These are phyloP conservation scores for Lissocephala sabroskyi DNA, from an alignment of 2,888 invertebrate genomes.

Conservation along the genomic window DNA sequence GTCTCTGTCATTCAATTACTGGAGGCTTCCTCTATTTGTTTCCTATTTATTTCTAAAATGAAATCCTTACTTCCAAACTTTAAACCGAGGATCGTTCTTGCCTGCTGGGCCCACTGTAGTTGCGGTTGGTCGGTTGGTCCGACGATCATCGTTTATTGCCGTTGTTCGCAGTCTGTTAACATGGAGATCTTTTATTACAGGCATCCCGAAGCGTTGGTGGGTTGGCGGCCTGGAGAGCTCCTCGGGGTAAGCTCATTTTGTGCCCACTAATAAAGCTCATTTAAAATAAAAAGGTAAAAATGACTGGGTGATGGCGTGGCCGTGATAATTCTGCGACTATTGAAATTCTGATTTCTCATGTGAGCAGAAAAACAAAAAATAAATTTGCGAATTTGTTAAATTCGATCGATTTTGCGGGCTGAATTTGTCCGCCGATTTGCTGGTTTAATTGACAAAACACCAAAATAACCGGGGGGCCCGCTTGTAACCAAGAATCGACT, in stretches of 20 bases:
- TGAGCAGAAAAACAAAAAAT: no score
- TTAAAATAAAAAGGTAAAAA: no score
- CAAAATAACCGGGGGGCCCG: slow-evolving; percentile 26
- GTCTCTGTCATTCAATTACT: no score
- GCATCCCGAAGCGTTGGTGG: slow-evolving; percentile 9
- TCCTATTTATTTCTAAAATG: no score
- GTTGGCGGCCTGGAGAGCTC: no score
- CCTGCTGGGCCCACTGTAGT: slow-evolving; percentile 3
- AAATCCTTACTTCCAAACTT: no score
- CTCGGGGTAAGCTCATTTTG: slow-evolving; percentile 60
- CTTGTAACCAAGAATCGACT: slow-evolving; percentile 20
- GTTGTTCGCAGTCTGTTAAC: slow-evolving; percentile 56
- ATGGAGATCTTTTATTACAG: slow-evolving; percentile 67
- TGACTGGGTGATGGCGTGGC: slow-evolving; percentile 53
- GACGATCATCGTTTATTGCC: slow-evolving; percentile 29
- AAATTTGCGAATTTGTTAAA: slow-evolving; percentile 61
- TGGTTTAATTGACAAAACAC: slow-evolving; percentile 69
- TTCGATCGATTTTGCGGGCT: slow-evolving; percentile 62
- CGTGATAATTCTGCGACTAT: slow-evolving; percentile 38
- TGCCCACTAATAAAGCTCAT: slow-evolving; percentile 70
- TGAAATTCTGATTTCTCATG: slow-evolving; percentile 18
- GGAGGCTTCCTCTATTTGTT: no score
- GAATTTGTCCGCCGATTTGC: slow-evolving; percentile 70
- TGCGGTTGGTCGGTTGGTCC: slow-evolving; percentile 13
- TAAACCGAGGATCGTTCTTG: slow-evolving; percentile 13